These are phyloP conservation scores for Diadumene lineata DNA, from an alignment of 92 coral and sea anemone genomes.

Conservation along the genomic window DNA sequence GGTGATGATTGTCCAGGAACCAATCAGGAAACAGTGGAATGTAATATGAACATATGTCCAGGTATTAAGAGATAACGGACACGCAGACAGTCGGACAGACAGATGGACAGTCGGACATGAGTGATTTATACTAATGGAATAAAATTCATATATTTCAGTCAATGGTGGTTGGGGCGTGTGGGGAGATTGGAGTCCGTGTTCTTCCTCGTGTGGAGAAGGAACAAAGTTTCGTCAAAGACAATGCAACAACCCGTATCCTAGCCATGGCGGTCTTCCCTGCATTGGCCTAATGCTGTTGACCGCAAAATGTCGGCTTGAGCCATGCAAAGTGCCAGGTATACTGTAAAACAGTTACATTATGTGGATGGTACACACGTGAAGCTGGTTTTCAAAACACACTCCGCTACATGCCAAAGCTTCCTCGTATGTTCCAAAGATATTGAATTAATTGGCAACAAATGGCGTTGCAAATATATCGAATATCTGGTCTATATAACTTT, in stretches of 20 bases:
- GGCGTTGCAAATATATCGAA: too few species aligned
- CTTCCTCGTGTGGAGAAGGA: constrained; percentile 32
- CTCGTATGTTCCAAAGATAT: too few species aligned
- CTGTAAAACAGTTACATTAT: too few species aligned
- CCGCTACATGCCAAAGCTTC: too few species aligned
- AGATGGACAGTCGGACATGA: neutral
- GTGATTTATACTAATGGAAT: neutral
- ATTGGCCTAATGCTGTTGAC: constrained; percentile 28
- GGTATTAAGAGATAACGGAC: constrained; percentile 11
- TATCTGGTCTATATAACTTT: too few species aligned
- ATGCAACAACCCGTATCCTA: constrained; percentile 34
- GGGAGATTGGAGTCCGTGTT: constrained; percentile 34
- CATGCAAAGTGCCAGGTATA: constrained; percentile 31
- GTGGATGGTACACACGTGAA: too few species aligned
- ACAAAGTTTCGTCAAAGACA: constrained; percentile 25
- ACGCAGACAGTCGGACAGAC: neutral
- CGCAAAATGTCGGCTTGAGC: constrained; percentile 13
- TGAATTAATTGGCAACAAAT: too few species aligned
- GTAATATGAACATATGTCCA: constrained; percentile 44
- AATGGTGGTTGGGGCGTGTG: constrained; percentile 33
- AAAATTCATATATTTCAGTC: neutral
- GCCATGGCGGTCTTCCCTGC: constrained; percentile 33
- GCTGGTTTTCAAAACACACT: too few species aligned
- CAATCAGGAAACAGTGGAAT: constrained; percentile 11
- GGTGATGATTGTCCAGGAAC: constrained; percentile 38